Base-by-base conservation (phyloP, 2,797 vertebrate species). In the Hybognathus amarus region DNA sequence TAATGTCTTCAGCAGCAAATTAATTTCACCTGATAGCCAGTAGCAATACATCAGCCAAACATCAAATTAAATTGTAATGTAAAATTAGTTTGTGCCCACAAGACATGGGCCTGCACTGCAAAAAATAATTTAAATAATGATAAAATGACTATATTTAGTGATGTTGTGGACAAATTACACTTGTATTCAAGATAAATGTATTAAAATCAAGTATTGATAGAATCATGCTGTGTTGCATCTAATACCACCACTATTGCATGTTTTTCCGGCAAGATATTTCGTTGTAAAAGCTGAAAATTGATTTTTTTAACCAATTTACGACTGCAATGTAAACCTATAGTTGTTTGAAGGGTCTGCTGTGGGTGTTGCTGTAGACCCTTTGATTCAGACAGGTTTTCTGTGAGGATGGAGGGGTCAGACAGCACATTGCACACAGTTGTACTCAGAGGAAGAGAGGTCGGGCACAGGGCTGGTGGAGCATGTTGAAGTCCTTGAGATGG, bases 371-470 rank as follows among this genome's bases (percentile, higher is more conserved):
- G 18, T 38, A 12, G 24, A 30, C 42, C 45, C 7, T 7, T 73
- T 50, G 40, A 36, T 50, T 47, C 42, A 9, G 38, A 24, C 36
- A 73, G 47, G 70, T 47, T 73, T 30, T 82, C 42, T 50, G 30
- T 70, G 33, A 66, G 70, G 82, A 52, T 67, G 59, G 73, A 59
- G 89, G 85, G 94, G 93, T 93, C 90, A 87, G 13, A 9, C 42
- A 69, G 86, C 94, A 95, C 91, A 93, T 93, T 92, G 88, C 20
- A 89, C 92, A 30, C 56, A 92, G 90, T 92, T 87, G 33, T 42
- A 5, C 18, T 77, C 79, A 82, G 89, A 93, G 94, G 93, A 94
- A 92, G 59, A 11, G 86, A 69, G 87, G 89, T 89, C 24, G 18
- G 17, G 8, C 79, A 74, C 86, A 83, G 83, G 86, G 59, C 79